phyloP scores from a whole-genome alignment of 1,140 invertebrate genomes.

The Macrotrachela quadricornifera region DNA sequence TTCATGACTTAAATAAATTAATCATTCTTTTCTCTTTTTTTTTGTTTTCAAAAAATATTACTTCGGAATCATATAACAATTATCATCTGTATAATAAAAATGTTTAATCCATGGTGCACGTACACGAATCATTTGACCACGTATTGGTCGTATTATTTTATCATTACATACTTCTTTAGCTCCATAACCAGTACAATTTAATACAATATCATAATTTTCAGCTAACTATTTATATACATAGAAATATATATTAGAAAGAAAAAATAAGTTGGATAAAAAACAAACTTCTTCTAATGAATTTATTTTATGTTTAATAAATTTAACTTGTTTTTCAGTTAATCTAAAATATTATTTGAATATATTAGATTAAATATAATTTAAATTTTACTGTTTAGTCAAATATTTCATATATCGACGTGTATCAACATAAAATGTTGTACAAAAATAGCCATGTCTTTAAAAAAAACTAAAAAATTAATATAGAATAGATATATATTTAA shows the following conservation, averaged over 20 bases:
- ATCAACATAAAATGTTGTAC: slow-evolving; percentile 12
- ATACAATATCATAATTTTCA: slow-evolving; percentile 45
- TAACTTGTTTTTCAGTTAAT: neutral
- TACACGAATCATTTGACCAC: slow-evolving; percentile 65
- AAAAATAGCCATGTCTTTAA: slow-evolving; percentile 15
- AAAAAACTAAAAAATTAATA: neutral
- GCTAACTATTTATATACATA: no score
- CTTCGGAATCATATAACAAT: slow-evolving; percentile 60
- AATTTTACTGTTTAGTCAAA: slow-evolving; percentile 8
- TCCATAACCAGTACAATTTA: slow-evolving; percentile 70
- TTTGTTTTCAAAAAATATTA: slow-evolving; percentile 4
- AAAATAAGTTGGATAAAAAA: no score
- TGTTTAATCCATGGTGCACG: slow-evolving; percentile 63
- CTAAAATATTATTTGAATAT: neutral
- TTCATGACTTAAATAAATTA: slow-evolving; percentile 33
- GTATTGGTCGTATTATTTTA: slow-evolving; percentile 9
- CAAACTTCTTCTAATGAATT: neutral
- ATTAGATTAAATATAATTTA: neutral
- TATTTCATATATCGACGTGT: slow-evolving; percentile 12
- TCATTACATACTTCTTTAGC: slow-evolving; percentile 54
- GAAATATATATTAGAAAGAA: no score
- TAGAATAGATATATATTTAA: neutral
- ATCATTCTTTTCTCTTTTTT: no score
- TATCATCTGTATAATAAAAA: slow-evolving; percentile 57
- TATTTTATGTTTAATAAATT: slow-evolving; percentile 7